Percentiles rank a stretch among this genome's conserved stretches.
Conservation (phyloP, 2,888 invertebrate genomes). For the Hydrotaea cyrtoneurina region DNA sequence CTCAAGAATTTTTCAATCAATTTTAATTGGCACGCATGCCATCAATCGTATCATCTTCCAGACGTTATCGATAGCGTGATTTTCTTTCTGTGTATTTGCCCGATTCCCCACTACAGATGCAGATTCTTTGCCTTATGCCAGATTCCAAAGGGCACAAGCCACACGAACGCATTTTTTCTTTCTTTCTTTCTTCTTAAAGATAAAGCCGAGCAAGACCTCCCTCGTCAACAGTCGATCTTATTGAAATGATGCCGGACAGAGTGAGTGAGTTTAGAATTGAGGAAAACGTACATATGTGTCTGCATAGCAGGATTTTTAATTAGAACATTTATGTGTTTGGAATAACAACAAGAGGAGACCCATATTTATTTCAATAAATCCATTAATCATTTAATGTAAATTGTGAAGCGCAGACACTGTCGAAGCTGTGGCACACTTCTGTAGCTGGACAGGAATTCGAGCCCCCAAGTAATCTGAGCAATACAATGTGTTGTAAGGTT, state of each 20-base stretch:
- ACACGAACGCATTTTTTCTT: conserved; percentile 1
- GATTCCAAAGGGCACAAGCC: conserved; percentile 41
- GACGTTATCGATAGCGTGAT: conserved; percentile 22
- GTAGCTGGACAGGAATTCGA: too few species aligned
- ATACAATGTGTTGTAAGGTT: too few species aligned
- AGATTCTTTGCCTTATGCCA: conserved; percentile 39
- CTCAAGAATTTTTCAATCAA: conserved; percentile 79
- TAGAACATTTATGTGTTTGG: conserved; percentile 60
- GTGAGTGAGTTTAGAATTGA: not conserved
- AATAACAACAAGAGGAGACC: conserved; percentile 39
- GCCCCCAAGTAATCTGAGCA: too few species aligned
- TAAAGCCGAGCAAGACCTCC: conserved; percentile 10
- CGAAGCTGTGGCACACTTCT: too few species aligned
- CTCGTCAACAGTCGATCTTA: conserved; percentile 24
- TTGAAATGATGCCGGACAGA: conserved; percentile 27
- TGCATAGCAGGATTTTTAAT: conserved; percentile 62
- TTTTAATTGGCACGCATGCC: conserved; percentile 80
- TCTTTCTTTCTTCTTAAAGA: not conserved
- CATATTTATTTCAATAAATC: conserved; percentile 22
- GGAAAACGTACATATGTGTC: not conserved
- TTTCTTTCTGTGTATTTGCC: conserved; percentile 41
- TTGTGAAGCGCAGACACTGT: not conserved
- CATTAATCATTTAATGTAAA: not conserved
- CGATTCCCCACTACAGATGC: conserved; percentile 31
- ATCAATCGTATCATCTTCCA: conserved; percentile 72